phyloP scores from a whole-genome alignment of 2,797 vertebrate genomes.

The Lagorchestes hirsutus region DNA sequence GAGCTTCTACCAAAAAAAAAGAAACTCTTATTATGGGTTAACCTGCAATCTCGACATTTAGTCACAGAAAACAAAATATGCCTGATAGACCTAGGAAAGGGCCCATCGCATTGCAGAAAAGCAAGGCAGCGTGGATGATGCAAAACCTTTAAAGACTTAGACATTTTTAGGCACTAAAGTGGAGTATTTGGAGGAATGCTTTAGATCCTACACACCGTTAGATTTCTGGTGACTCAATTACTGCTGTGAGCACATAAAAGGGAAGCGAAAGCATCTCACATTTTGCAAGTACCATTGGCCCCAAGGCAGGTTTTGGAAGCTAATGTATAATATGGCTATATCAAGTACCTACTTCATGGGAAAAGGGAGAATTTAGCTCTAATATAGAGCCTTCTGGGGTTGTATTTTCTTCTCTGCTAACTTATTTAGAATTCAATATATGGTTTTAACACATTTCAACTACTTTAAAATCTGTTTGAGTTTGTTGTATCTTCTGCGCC shows the following conservation, averaged over 20 bases:
- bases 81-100: neutral
- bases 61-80: neutral
- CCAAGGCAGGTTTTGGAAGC: constrained; percentile 4
- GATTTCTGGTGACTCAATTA: constrained; percentile 39
- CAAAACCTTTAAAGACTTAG: neutral
- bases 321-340: neutral
- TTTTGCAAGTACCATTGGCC: constrained; percentile 34
- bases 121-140: neutral
- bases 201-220: constrained; percentile 28
- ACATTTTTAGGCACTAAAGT: constrained; percentile 2
- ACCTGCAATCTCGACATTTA: neutral
- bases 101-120: neutral
- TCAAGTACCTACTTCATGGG: constrained; percentile 13
- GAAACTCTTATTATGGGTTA: neutral
- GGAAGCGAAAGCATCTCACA: constrained; percentile 7
- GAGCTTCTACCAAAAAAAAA: neutral
- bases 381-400: constrained; percentile 5
- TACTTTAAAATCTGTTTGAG: constrained; percentile 41
- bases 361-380: constrained; percentile 41
- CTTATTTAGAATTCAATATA: constrained; percentile 28
- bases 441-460: constrained; percentile 39
- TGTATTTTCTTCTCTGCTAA: constrained; percentile 4
- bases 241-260: constrained; percentile 14
- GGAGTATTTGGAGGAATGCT: constrained; percentile 21
- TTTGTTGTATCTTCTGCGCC: constrained; percentile 10